Evolutionary conservation across 1,140 invertebrate species (phyloP), one percentile per base, ranked within the genome.

Genomic region (Monomorium pharaonis): DNA sequence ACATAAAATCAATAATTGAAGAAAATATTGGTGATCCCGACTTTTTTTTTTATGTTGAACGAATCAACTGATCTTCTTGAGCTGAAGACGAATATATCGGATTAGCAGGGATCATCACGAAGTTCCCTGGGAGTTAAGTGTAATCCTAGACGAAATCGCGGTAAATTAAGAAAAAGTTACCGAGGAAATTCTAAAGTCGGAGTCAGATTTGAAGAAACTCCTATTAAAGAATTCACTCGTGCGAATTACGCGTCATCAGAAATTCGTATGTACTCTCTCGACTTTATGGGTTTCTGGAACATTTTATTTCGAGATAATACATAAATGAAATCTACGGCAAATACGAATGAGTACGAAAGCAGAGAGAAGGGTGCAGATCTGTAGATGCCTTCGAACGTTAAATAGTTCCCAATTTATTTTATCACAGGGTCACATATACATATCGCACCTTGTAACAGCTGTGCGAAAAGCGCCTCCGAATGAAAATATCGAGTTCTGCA

Each of bases 111-210:
- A 65, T 65, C 37, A 63, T 3, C 7, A 37, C 3, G 14, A 49
- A 47, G 18, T 63, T 63, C 21, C 18, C n/a, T 42, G 12, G n/a
- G 37, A 78, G 27, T 49, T n/a, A 65, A 18, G 14, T 14, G 21
- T 49, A 24, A 78, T 47, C 44, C 33, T 51, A 49, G 18, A 62
- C 12, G 21, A 76, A 65, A 78, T 65, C 27, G 24, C 6, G 21
- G 18, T 49, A 65, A 78, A 78, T 78, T 49, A 49, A 49, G 27
- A 27, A 78, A 51, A 33, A 78, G 27, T 78, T 65, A 47, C 6
- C 14, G 30, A 33, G 30, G 1, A 37, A 54, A 80, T 80, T 24
- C 30, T 12, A 18, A 67, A 67, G n/a, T 78, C 49, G 27, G 0
- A 51, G 5, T 49, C 44, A 24, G 4, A 44, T 65, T 75, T 65